Base-by-base conservation (phyloP, 2,888 invertebrate species). In the Synergus itoensis region DNA sequence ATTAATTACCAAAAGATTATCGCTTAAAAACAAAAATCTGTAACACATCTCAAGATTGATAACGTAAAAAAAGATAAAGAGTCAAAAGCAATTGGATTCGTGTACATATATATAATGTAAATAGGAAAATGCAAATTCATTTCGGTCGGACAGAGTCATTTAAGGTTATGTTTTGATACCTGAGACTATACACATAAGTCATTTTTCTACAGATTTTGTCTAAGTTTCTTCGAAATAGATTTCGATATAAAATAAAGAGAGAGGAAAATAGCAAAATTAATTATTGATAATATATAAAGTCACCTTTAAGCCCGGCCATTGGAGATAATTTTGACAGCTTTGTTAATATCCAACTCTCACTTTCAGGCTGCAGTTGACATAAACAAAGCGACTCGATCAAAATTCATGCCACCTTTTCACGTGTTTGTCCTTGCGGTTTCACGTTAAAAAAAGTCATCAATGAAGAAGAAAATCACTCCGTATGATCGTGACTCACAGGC, bases 301-400 rank as follows among this genome's bases (percentile, higher is more conserved):
- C 36, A 73, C 73, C 73, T 73, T 73, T 73, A 73, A 73, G 73
- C 53, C 73, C 73, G 40, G 73, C 73, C 73, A 73, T 73, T 73
- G 73, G 73, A 53, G 73, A 73, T 53, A 36, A 53, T 16, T 8
- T 73, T 73, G 28, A 45, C 36, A 48, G 53, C 73, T 73, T 36
- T 16, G 45, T 21, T 60, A 48, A 7, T 53, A 36, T 36, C 28
- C 14, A 14, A 21, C 69, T 18, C 36, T 48, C 45, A 73, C 45
- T 73, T 73, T 36, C 36, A 9, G n/a, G 48, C 36, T 69, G 14
- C 48, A 69, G 48, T n/a, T 73, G 8, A 73, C n/a, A 73, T 73
- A 73, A 73, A 73, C 48, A 53, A 28, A 53, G 48, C 9, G 11
- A 48, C 73, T 73, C 16, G 28, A 73, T n/a, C n/a, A 73, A 53